These are phyloP conservation scores for Adoxophyes honmai DNA, from an alignment of 1,140 invertebrate genomes.

Conservation along the genomic window DNA sequence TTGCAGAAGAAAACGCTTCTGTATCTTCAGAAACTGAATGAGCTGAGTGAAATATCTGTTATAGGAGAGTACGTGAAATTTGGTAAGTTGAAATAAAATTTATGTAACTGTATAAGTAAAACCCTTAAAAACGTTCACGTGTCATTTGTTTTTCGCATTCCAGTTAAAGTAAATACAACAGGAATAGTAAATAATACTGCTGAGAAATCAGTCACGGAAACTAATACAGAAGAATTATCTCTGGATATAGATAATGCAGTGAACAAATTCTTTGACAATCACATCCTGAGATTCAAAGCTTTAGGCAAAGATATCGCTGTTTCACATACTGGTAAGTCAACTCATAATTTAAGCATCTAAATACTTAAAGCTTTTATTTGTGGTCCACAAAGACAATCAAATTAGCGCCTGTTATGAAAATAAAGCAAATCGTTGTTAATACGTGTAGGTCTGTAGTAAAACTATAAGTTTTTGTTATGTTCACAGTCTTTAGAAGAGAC, in stretches of 20 bases:
- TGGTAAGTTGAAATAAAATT: slow-evolving; percentile 48
- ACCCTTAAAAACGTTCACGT: no score
- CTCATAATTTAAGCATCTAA: no score
- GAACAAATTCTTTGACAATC: slow-evolving; percentile 78
- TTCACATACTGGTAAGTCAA: slow-evolving; percentile 44
- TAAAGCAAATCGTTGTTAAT: no score
- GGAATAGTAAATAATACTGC: slow-evolving; percentile 18
- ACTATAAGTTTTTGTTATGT: no score
- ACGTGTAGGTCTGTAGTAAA: no score
- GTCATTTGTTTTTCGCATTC: slow-evolving; percentile 19
- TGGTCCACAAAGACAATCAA: no score
- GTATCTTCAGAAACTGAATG: slow-evolving; percentile 73
- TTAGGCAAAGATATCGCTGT: slow-evolving; percentile 46
- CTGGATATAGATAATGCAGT: slow-evolving; percentile 73
- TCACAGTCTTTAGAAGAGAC: no score
- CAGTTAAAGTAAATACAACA: slow-evolving; percentile 50
- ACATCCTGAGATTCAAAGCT: slow-evolving; percentile 63
- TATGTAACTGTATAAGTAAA: slow-evolving; percentile 1
- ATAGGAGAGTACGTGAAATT: slow-evolving; percentile 76
- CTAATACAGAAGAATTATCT: slow-evolving; percentile 40
- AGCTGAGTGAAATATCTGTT: slow-evolving; percentile 72
- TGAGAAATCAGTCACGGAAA: slow-evolving; percentile 15
- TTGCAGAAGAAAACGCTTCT: slow-evolving; percentile 72
- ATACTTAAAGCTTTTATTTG: no score
- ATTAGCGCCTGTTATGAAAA: no score